Evolutionary conservation across 1,140 invertebrate species (phyloP).

Genomic region (Pseudomyrmex dendroicus): DNA sequence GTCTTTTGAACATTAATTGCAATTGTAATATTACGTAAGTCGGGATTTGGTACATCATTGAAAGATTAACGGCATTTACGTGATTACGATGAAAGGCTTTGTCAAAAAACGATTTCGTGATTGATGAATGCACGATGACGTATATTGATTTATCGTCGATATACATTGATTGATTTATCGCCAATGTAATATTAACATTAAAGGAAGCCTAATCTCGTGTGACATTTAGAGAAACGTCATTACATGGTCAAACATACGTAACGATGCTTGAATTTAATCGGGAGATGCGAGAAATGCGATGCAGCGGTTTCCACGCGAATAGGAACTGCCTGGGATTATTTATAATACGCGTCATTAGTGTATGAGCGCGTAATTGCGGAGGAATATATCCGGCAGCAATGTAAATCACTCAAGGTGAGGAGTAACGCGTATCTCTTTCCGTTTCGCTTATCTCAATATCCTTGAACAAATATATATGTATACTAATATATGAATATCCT

Average conservation of each 20-base stretch:
- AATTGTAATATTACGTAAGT: too few species aligned
- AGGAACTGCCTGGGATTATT: conserved; percentile 58
- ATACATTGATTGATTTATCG: conserved; percentile 61
- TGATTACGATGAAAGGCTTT: conserved; percentile 15
- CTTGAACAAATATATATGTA: conserved; percentile 6
- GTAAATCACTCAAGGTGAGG: conserved; percentile 64
- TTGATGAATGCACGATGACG: conserved; percentile 9
- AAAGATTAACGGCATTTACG: conserved; percentile 6
- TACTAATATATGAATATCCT: conserved; percentile 15
- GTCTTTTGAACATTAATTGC: too few species aligned
- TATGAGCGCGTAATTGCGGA: conserved; percentile 45
- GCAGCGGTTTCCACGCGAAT: neutral
- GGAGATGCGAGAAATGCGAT: conserved; percentile 46
- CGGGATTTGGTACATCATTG: too few species aligned
- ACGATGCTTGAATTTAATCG: conserved; percentile 25
- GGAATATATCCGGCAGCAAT: conserved; percentile 34
- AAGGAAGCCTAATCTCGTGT: neutral
- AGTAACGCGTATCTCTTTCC: conserved; percentile 41
- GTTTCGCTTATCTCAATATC: conserved; percentile 14
- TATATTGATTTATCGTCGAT: conserved; percentile 62
- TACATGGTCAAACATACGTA: conserved; percentile 27
- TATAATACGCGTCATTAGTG: conserved; percentile 65
- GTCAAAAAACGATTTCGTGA: conserved; percentile 11
- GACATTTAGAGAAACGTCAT: conserved; percentile 38
- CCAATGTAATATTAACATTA: conserved; percentile 7